Conservation (phyloP, 2,113 vertebrate genomes). For the Sigmodon hispidus region DNA sequence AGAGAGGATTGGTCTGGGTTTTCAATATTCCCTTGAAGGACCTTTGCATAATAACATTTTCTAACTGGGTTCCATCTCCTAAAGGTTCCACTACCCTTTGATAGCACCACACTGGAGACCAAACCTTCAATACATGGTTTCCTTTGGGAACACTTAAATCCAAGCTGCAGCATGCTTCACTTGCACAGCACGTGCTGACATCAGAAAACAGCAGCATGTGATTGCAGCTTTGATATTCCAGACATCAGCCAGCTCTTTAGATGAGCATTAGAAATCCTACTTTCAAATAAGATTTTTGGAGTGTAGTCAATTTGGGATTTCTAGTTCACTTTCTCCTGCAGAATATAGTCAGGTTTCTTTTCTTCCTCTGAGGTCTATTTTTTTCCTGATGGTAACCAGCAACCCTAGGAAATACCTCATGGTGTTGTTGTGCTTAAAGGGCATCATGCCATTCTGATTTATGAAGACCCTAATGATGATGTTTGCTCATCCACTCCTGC, state of each 20-base stretch:
- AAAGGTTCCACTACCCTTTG: background rate
- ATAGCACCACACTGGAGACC: background rate
- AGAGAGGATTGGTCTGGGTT: background rate
- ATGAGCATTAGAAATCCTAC: background rate
- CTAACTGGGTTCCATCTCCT: background rate
- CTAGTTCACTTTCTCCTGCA: background rate
- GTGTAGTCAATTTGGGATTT: background rate
- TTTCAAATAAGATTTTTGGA: background rate
- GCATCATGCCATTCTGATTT: background rate
- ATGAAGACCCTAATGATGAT: background rate
- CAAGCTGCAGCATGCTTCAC: background rate
- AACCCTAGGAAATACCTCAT: background rate
- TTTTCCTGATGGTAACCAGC: background rate
- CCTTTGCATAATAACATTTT: background rate
- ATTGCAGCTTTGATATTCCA: background rate
- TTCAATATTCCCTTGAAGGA: background rate
- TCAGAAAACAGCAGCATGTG: background rate
- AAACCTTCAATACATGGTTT: background rate
- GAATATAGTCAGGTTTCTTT: background rate
- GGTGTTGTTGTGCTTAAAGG: background rate
- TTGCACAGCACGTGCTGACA: background rate
- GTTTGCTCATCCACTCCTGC: background rate
- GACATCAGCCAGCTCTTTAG: background rate
- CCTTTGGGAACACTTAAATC: background rate
- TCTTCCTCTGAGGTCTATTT: background rate